These are phyloP conservation scores for Agapornis roseicollis DNA, from an alignment of 2,113 vertebrate genomes.

Conservation along the genomic window DNA sequence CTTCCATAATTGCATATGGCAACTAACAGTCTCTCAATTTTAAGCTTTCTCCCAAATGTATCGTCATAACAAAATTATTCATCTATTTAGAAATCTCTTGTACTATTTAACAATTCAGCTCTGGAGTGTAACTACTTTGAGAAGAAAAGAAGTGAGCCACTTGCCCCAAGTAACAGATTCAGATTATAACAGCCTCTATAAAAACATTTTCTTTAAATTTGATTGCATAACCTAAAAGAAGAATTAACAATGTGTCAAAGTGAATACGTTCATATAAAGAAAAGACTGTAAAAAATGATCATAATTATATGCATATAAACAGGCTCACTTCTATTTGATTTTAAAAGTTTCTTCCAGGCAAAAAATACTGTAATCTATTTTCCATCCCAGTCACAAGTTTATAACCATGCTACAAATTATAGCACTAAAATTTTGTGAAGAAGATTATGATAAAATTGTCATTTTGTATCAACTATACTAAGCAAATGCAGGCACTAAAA, in stretches of 20 bases:
- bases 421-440: constrained; percentile 38
- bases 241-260: constrained; percentile 38
- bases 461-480: neutral
- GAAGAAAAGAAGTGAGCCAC: neutral
- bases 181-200: neutral
- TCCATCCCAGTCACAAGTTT: constrained; percentile 7
- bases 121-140: neutral
- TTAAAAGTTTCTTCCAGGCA: constrained; percentile 23
- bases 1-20: neutral
- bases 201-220: constrained; percentile 19
- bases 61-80: neutral
- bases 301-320: constrained; percentile 3
- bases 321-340: neutral
- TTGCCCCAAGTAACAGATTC: neutral
- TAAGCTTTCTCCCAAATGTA: neutral
- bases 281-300: constrained; percentile 7
- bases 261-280: neutral
- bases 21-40: neutral
- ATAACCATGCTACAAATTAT: constrained; percentile 33
- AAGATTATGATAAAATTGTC: constrained; percentile 26
- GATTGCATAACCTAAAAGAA: constrained; percentile 10
- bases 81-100: neutral
- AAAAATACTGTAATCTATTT: constrained; percentile 3
- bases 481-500: neutral
- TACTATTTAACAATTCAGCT: neutral